Conservation (phyloP, 2,797 vertebrate genomes). For the Babyrousa celebensis region DNA sequence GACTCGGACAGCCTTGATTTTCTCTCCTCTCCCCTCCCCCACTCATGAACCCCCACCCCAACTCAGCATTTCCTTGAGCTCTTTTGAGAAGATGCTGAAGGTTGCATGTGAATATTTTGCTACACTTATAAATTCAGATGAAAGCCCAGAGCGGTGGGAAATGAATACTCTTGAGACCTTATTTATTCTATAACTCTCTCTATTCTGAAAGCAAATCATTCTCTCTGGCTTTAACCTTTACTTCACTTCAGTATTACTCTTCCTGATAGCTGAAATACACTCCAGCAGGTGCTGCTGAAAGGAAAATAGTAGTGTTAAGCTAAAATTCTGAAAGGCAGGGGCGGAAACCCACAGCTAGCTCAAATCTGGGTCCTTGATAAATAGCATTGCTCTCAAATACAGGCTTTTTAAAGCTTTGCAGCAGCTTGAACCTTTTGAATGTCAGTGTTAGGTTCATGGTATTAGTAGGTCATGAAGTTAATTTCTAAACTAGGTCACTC, state of each 20-base stretch:
- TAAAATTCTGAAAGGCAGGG: conserved; percentile 56
- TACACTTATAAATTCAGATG: conserved; percentile 72
- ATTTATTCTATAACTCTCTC: conserved; percentile 68
- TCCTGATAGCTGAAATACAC: conserved; percentile 43
- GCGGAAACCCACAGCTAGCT: conserved; percentile 8
- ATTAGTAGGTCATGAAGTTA: conserved; percentile 67
- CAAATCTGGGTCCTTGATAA: conserved; percentile 61
- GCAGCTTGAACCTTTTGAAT: conserved; percentile 52
- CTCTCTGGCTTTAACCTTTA: conserved; percentile 64
- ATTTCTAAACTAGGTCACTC: conserved; percentile 55
- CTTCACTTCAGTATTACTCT: conserved; percentile 62
- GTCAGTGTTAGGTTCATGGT: conserved; percentile 37
- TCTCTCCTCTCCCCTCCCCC: background rate
- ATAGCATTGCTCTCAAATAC: background rate
- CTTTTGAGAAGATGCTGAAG: conserved; percentile 72
- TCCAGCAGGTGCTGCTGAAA: conserved; percentile 52
- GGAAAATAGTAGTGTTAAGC: conserved; percentile 67
- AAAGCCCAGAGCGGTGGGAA: conserved; percentile 69
- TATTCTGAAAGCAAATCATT: conserved; percentile 68
- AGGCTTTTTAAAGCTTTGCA: conserved; percentile 48
- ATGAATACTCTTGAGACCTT: conserved; percentile 69
- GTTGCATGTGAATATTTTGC: conserved; percentile 57
- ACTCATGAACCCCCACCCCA: background rate
- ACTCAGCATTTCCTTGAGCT: conserved; percentile 69
- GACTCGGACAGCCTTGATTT: conserved; percentile 61